Evolutionary conservation across 1,140 invertebrate species (phyloP).

Genomic region (Euglossa dilemma): DNA sequence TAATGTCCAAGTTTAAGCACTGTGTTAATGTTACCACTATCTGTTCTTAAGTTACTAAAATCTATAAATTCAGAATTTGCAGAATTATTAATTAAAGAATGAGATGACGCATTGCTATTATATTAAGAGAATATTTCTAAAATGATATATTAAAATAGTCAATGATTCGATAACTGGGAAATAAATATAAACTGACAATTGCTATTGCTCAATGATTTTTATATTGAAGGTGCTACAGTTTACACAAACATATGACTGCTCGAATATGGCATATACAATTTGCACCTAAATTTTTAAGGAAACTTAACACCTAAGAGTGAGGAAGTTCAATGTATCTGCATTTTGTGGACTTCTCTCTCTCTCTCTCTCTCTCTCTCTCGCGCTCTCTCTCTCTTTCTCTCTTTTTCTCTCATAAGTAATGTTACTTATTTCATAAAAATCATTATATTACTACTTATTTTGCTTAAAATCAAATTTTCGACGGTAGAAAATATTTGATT

Average conservation of each 20-base stretch:
- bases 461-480: slow-evolving; percentile 2
- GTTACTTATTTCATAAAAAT: slow-evolving; percentile 6
- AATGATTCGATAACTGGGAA: neutral
- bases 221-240: slow-evolving; percentile 9
- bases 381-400: neutral
- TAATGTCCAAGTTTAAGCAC: too few relatives aligned
- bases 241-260: slow-evolving; percentile 6
- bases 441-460: neutral
- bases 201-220: slow-evolving; percentile 21
- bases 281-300: slow-evolving; percentile 23
- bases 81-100: too few relatives aligned
- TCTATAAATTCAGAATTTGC: too few relatives aligned
- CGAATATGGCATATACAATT: slow-evolving; percentile 5
- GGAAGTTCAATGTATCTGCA: neutral
- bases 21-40: too few relatives aligned
- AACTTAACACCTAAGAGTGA: slow-evolving; percentile 9
- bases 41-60: too few relatives aligned
- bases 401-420: neutral
- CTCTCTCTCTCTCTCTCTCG: neutral
- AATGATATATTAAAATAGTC: too few relatives aligned
- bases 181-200: neutral
- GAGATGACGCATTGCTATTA: too few relatives aligned
- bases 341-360: slow-evolving; percentile 1
- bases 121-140: too few relatives aligned
- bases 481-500: slow-evolving; percentile 3